A percentile compares a stretch with the other conserved stretches of the same genome.
Conservation (phyloP, 2,113 vertebrate genomes). For the Prunella himalayana region DNA sequence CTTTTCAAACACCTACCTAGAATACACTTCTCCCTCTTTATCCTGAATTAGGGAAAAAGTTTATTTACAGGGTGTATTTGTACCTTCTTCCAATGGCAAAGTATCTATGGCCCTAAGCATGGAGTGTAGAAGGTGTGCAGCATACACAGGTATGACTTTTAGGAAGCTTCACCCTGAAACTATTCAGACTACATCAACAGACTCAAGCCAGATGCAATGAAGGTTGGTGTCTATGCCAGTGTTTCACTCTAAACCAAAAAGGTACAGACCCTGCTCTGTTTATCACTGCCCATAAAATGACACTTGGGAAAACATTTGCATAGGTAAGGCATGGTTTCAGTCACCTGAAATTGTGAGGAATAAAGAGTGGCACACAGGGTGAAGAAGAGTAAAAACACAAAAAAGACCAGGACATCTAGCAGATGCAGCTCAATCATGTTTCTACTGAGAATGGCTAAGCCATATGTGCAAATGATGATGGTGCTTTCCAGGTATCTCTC, state of each 20-base stretch:
- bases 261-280: neutral
- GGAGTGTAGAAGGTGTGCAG: neutral
- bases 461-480: rapidly evolving
- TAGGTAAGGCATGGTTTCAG: neutral
- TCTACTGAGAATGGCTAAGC: neutral
- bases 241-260: neutral
- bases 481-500: neutral
- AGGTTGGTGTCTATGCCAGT: neutral
- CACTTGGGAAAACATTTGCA: neutral
- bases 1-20: neutral
- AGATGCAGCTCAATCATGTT: neutral
- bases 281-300: neutral
- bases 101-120: neutral
- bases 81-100: neutral
- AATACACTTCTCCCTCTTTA: neutral
- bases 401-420: neutral
- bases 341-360: neutral
- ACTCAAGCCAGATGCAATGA: neutral
- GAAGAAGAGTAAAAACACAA: neutral
- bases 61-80: neutral
- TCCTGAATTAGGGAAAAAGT: neutral
- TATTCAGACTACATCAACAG: neutral
- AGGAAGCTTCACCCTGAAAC: neutral
- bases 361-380: neutral
- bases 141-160: neutral